Evolutionary conservation across 2,797 vertebrate genomes (phyloP).

Genomic region (Hemitrygon akajei): DNA sequence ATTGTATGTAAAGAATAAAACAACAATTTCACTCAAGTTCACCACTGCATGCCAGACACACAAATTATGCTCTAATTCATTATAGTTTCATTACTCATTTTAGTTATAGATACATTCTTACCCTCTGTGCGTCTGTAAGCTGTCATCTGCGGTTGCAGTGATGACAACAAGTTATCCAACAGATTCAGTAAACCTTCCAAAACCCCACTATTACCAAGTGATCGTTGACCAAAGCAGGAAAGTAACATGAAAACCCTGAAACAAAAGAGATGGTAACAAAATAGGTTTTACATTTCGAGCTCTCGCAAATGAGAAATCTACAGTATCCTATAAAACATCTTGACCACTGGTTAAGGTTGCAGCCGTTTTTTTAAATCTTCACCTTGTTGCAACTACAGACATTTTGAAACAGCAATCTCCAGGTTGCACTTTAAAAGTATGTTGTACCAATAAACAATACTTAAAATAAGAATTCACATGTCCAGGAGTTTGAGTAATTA

Average conservation of each 20-base stretch:
- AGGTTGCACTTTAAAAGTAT: not conserved
- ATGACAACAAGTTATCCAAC: constrained; percentile 83
- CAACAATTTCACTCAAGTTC: not conserved
- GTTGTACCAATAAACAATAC: not conserved
- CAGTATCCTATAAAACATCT: not conserved
- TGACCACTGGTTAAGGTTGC: not conserved
- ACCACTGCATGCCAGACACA: not conserved
- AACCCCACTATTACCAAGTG: constrained; percentile 93
- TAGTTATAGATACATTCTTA: constrained; percentile 49
- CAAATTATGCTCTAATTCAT: not conserved
- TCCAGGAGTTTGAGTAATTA: not conserved
- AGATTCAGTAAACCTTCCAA: constrained; percentile 93
- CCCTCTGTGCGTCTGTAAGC: constrained; percentile 80
- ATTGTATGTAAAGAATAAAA: not conserved
- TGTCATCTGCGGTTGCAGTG: constrained; percentile 78
- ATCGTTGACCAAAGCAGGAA: constrained; percentile 97
- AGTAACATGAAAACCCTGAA: constrained; percentile 94
- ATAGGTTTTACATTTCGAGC: not conserved
- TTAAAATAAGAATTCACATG: not conserved
- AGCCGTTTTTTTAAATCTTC: not conserved
- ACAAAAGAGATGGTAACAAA: constrained; percentile 39
- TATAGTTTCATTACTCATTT: too few species aligned
- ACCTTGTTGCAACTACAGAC: not conserved
- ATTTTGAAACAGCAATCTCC: not conserved
- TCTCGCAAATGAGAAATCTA: not conserved